These are phyloP conservation scores for Lepidocyrtinus sp. DNA, from an alignment of 2,888 invertebrate species.

Conservation along the genomic window DNA sequence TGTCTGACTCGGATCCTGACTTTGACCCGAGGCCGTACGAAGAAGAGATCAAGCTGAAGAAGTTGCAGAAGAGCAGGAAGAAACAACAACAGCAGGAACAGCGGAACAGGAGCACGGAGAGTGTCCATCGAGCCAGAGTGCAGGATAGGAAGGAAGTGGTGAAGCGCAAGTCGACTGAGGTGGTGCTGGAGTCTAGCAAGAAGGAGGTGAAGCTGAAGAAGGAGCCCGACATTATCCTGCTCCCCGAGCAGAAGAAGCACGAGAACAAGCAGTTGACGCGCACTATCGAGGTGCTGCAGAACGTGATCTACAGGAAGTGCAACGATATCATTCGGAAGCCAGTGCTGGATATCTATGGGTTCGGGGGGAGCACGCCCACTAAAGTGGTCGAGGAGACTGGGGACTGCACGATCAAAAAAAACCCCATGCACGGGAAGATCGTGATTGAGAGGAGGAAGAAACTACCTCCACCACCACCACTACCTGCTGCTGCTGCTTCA, in stretches of 20 bases:
- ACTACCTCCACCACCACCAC: constrained; percentile 20
- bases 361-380: constrained; percentile 12
- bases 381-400: constrained; percentile 25
- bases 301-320: constrained; percentile 39
- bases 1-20: constrained; percentile 36
- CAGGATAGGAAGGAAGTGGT: constrained; percentile 15
- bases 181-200: too few species aligned
- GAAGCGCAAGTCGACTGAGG: too few species aligned
- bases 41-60: constrained; percentile 32
- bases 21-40: constrained; percentile 40
- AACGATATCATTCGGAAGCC: constrained; percentile 42
- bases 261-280: constrained; percentile 28
- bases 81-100: neutral
- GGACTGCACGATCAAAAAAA: constrained; percentile 32
- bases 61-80: neutral
- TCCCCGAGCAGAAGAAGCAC: constrained; percentile 24
- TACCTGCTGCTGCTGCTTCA: neutral
- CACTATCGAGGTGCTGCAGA: constrained; percentile 36
- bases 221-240: constrained; percentile 3
- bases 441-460: constrained; percentile 38
- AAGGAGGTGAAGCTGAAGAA: neutral
- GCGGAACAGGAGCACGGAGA: neutral
- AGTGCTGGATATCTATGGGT: constrained; percentile 35
- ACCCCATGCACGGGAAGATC: constrained; percentile 29
- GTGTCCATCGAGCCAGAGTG: too few species aligned